phyloP scores from a whole-genome alignment of 2,113 vertebrate genomes.

The Otis tarda region DNA sequence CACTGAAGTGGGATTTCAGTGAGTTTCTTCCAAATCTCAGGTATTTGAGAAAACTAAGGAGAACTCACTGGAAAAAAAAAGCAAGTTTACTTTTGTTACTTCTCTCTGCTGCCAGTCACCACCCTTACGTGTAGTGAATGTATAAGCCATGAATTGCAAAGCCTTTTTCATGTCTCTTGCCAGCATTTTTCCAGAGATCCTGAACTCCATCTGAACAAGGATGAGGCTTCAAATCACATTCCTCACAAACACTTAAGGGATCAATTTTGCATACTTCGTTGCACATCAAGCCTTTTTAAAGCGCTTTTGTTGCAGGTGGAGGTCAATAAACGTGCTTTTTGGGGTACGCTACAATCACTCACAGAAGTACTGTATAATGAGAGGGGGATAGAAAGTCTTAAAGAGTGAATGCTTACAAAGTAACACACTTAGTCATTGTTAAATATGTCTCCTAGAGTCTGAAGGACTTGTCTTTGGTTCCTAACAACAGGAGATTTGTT shows the following conservation, averaged over 20 bases:
- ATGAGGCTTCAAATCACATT: neutral
- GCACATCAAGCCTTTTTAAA: constrained; percentile 3
- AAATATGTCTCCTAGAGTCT: constrained; percentile 46
- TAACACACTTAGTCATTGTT: constrained; percentile 31
- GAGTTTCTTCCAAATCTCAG: neutral
- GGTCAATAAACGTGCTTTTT: constrained; percentile 37
- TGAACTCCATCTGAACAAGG: neutral
- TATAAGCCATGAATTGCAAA: neutral
- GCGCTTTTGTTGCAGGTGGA: neutral
- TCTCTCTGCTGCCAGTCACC: neutral
- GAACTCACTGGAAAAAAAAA: neutral
- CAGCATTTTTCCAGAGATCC: neutral
- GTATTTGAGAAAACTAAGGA: neutral
- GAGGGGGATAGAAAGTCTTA: neutral
- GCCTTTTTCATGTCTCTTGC: neutral
- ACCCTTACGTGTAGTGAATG: neutral
- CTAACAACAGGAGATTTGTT: constrained; percentile 48
- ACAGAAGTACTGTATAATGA: neutral
- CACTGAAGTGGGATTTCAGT: neutral
- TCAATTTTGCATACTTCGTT: constrained; percentile 39
- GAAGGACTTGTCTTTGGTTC: constrained; percentile 49
- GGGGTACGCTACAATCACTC: neutral
- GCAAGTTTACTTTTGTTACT: neutral
- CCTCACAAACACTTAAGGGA: neutral
- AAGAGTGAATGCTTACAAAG: constrained; percentile 21